These are phyloP conservation scores for Cololabis saira DNA, from an alignment of 2,113 vertebrate genomes.

Conservation along the genomic window DNA sequence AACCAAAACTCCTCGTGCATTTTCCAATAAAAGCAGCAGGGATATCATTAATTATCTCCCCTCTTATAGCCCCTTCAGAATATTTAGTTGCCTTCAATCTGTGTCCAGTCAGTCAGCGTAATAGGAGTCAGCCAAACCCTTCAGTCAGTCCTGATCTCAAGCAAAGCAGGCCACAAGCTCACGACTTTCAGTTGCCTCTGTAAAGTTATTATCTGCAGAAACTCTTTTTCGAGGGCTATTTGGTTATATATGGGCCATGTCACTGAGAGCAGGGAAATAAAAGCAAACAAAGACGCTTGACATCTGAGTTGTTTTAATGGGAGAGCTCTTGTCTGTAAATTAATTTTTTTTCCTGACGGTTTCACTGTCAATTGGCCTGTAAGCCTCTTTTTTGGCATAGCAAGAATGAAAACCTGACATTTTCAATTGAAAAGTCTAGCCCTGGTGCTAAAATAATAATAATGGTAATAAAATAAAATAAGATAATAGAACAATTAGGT, in stretches of 20 bases:
- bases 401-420: background rate
- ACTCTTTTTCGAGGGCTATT: background rate
- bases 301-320: conserved; percentile 70
- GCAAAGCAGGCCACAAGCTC: background rate
- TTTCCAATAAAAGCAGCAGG: conserved; percentile 50
- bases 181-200: background rate
- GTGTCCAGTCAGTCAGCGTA: conserved; percentile 27
- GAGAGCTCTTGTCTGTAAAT: conserved; percentile 22
- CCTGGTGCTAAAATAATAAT: too few species aligned
- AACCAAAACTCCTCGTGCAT: conserved; percentile 31
- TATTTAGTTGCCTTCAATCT: conserved; percentile 44
- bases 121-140: conserved; percentile 23
- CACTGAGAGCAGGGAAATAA: conserved; percentile 26
- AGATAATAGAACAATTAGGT: too few species aligned
- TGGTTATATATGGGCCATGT: conserved; percentile 13
- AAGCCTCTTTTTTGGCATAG: conserved; percentile 1
- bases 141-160: conserved; percentile 13
- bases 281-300: conserved; percentile 35
- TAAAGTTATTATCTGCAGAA: background rate
- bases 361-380: conserved; percentile 32
- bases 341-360: conserved; percentile 46
- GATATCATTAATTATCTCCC: conserved; percentile 42
- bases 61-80: conserved; percentile 15
- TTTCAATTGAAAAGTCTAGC: background rate
- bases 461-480: too few species aligned